Percentiles rank a stretch among this genome's conserved stretches.
Evolutionary conservation across 2,113 vertebrate genomes (phyloP).

Genomic region (Arvicanthis niloticus): DNA sequence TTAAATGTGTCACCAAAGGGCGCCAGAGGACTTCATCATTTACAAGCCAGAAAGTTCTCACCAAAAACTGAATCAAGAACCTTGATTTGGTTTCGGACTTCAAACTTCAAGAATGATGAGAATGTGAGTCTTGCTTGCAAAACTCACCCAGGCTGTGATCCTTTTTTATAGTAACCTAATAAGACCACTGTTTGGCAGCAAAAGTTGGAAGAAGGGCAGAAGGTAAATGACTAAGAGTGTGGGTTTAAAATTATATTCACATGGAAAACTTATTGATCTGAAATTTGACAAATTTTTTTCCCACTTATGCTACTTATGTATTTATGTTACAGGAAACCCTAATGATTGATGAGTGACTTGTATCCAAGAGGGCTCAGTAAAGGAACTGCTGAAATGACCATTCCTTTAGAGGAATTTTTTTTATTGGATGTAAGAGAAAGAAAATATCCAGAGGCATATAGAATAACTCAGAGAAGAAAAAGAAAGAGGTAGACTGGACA

Average conservation of each 20-base stretch:
- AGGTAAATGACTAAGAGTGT: background rate
- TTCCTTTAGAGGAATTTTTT: background rate
- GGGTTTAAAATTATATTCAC: background rate
- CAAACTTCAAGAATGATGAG: background rate
- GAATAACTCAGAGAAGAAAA: too few relatives aligned
- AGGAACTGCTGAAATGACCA: background rate
- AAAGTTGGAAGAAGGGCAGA: background rate
- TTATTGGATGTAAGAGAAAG: background rate
- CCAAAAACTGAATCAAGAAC: background rate
- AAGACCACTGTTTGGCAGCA: background rate
- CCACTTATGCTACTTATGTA: background rate
- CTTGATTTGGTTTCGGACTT: background rate
- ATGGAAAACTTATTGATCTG: background rate
- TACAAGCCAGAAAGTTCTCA: background rate
- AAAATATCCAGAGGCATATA: background rate
- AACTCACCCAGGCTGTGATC: background rate
- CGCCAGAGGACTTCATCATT: rapidly evolving
- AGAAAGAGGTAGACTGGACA: background rate
- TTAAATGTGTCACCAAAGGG: background rate
- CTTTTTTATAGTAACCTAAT: background rate
- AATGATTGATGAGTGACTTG: background rate
- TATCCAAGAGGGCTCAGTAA: background rate
- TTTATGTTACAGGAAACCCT: background rate
- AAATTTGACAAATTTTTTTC: background rate
- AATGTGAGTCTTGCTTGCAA: background rate